phyloP scores from a whole-genome alignment of 2,113 vertebrate genomes.

The Isichthys henryi region DNA sequence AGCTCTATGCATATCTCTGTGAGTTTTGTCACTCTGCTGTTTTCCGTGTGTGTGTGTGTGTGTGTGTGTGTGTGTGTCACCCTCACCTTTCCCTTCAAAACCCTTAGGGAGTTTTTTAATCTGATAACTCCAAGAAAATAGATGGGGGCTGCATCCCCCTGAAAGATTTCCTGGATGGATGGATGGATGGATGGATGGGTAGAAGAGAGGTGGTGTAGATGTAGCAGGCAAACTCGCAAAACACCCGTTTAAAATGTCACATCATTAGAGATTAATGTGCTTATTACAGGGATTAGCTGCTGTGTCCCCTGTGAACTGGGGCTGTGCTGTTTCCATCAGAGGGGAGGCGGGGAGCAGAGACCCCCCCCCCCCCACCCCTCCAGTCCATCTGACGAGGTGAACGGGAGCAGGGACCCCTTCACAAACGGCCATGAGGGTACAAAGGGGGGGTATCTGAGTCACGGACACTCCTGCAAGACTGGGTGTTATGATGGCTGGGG shows the following conservation, averaged over 20 bases:
- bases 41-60: slow-evolving; percentile 12
- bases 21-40: background rate
- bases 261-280: background rate
- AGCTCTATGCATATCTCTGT: slow-evolving; percentile 3
- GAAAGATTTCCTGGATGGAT: background rate
- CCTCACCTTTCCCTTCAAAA: background rate
- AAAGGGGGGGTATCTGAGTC: background rate
- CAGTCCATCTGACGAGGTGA: background rate
- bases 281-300: background rate
- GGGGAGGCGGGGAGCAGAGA: background rate
- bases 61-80: slow-evolving; percentile 1
- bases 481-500: background rate
- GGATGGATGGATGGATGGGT: background rate
- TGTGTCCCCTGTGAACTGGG: background rate
- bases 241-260: background rate
- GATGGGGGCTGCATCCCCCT: background rate
- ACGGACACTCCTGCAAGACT: background rate
- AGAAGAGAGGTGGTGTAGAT: background rate
- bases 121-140: background rate
- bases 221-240: background rate
- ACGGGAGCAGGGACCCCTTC: background rate
- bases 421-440: background rate
- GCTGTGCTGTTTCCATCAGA: background rate
- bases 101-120: background rate
- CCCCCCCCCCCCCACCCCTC: too few relatives aligned